phyloP scores from a whole-genome alignment of 2,797 vertebrate species.

The Paedocypris micromegethes region DNA sequence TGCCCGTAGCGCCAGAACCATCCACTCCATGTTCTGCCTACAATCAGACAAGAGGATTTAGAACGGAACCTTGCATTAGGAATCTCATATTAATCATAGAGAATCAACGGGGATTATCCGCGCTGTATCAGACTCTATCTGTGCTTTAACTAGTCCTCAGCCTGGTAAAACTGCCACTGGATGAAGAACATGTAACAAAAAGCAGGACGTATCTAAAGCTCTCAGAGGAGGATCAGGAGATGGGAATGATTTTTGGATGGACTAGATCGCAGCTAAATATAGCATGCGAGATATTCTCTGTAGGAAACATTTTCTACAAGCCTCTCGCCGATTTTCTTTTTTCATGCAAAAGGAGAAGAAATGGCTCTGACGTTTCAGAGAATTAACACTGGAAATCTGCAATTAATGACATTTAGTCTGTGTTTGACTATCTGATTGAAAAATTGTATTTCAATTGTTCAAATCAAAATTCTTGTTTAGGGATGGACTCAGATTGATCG shows the following conservation, averaged over 20 bases:
- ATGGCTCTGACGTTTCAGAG: not conserved
- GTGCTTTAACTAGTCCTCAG: constrained; percentile 51
- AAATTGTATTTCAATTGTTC: too few relatives aligned
- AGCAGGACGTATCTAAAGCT: constrained; percentile 29
- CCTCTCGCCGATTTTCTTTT: constrained; percentile 7
- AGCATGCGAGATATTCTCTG: constrained; percentile 9
- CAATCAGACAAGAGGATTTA: constrained; percentile 59
- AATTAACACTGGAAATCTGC: too few relatives aligned
- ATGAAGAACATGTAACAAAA: constrained; percentile 32
- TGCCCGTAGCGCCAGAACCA: constrained; percentile 19
- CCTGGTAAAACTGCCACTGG: constrained; percentile 53
- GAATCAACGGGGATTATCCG: constrained; percentile 64
- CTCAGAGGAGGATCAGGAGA: constrained; percentile 32
- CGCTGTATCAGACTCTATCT: constrained; percentile 67
- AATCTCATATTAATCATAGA: constrained; percentile 64
- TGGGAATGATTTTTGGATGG: constrained; percentile 55
- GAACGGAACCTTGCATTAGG: constrained; percentile 57
- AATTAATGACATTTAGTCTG: too few relatives aligned
- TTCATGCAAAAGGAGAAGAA: not conserved
- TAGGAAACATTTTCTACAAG: constrained; percentile 4
- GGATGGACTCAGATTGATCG: too few relatives aligned
- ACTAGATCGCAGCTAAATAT: constrained; percentile 39
- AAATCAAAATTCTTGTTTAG: too few relatives aligned
- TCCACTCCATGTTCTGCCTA: too few relatives aligned
- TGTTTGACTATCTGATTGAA: too few relatives aligned